A percentile compares a stretch with the other conserved stretches of the same genome.
Conservation (phyloP, 2,113 vertebrate species). For the Anolis sagrei region DNA sequence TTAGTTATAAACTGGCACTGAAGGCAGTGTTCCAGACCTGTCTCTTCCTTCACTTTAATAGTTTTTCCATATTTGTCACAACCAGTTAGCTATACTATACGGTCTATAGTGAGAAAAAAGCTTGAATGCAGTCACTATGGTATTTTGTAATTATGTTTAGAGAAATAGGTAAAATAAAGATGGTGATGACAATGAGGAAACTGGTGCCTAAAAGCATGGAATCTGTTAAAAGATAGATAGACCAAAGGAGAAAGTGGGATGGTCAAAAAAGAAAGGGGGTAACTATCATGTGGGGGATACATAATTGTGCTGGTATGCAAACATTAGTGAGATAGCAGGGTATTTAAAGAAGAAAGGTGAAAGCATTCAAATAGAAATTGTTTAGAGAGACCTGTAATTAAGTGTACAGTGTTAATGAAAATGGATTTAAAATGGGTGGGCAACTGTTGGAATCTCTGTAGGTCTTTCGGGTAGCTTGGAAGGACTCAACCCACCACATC, state of each 20-base stretch:
- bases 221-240: background rate
- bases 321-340: background rate
- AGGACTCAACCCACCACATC: no score
- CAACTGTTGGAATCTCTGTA: no score
- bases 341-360: background rate
- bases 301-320: background rate
- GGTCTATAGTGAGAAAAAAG: background rate
- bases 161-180: background rate
- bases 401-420: no score
- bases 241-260: background rate
- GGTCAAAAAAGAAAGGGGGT: no score
- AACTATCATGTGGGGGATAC: no score
- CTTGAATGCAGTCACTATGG: background rate
- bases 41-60: background rate
- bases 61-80: background rate
- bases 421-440: no score
- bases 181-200: background rate
- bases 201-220: no score
- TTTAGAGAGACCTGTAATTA: background rate
- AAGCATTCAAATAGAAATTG: background rate
- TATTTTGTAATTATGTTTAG: background rate
- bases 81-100: background rate
- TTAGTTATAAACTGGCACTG: background rate
- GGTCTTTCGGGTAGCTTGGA: no score
- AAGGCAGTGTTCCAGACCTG: background rate